Evolutionary conservation across 2,797 vertebrate species (phyloP), one percentile per base, ranked within the genome.

Genomic region (Nannoperca obscura): DNA sequence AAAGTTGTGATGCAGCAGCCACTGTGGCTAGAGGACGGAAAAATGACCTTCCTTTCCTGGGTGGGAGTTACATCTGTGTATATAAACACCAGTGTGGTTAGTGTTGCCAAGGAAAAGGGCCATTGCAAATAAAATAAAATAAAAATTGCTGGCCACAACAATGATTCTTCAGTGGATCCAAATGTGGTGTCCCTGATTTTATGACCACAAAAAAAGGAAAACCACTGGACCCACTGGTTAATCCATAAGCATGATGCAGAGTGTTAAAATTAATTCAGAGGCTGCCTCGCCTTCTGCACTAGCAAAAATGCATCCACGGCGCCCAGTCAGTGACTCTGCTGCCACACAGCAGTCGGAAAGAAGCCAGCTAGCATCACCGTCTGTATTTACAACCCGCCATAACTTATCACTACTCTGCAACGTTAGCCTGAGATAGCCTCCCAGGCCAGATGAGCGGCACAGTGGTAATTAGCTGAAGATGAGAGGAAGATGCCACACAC

Each of bases 31-130:
- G n/a, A 60, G 53, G 68, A 70, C 46, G 34, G 61, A 78, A 83
- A 84, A 81, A 77, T 67, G 61, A 59, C 62, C 71, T 82, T 76
- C 71, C 61, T 66, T 62, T 42, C 57, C 47, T 66, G 50, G 71
- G 84, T 79, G 63, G 76, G 82, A 79, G 74, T 75, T 83, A 69
- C 64, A 80, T 77, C 52, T 86, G 64, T 84, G 32, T 20, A 75
- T 20, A 75, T 69, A 83, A 79, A 80, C 65, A 78, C 68, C 44
- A 61, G 55, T 81, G 82, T 83, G 83, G 82, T 84, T 78, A 70
- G 69, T 71, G 86, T 82, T 58, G 55, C 65, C 55, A 74, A 52
- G 78, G 71, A 76, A 70, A 76, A 80, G 22, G n/a, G 34, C 30
- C 74, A 76, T 55, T 7, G 40, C 30, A 69, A 61, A 74, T 72